Base-by-base conservation (phyloP, 2,888 invertebrate genomes). In the Octonoba sinensis region DNA sequence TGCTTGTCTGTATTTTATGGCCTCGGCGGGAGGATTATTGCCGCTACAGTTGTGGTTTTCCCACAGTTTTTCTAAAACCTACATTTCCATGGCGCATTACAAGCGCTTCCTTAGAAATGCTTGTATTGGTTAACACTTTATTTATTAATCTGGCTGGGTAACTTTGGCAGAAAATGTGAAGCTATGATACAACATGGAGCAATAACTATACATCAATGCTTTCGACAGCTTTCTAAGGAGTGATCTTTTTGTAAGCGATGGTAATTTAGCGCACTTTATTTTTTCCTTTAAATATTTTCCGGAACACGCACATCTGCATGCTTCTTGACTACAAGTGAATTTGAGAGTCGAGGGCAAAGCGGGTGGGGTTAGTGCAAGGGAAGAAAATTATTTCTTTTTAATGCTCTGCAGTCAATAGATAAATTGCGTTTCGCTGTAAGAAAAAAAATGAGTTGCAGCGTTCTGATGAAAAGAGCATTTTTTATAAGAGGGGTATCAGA, bases 71-170 rank as follows among this genome's bases (percentile, higher is more conserved):
- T 70, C 54, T 16, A n/a, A 24, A 64, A 47, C 54, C 65, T 44
- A 51, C 57, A 73, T 65, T 73, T 73, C 62, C 70, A 70, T 64
- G 64, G 69, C 60, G 47, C 67, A 51, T 56, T 67, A 36, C 36
- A 1, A 36, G 36, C 36, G 36, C 36, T 36, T 36, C 36, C 8
- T 36, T 36, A 36, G 46, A 54, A 56, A 57, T 59, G 47, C 47
- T 59, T 70, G 54, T 77, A 70, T 64, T 64, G 76, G 76, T 77
- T 77, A 77, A 70, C 70, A 70, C 69, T 77, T 70, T 77, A 56
- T 77, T 77, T 77, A 70, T 77, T 70, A 62, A 77, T 60, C 70
- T 46, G 69, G 20, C 49, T 20, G 44, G 46, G 46, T 22, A 64
- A 70, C 22, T 36, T 18, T 18, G 46, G 46, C 20, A 54, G 46